A percentile compares a stretch with the other conserved stretches of the same genome.
These are phyloP conservation scores for Acropternis orthonyx DNA, from an alignment of 2,797 vertebrate genomes.

Conservation along the genomic window DNA sequence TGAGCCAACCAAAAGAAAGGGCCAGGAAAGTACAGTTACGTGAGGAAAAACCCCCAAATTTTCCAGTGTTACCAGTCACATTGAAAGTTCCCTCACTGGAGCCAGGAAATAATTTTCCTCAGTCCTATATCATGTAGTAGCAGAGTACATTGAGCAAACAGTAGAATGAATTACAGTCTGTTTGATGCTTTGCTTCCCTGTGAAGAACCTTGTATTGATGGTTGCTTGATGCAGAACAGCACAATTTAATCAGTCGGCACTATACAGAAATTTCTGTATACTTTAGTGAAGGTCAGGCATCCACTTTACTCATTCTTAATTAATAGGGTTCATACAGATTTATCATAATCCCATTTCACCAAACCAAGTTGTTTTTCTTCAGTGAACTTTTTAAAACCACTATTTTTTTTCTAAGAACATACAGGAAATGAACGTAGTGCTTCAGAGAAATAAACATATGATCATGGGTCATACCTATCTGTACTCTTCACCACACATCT, in stretches of 20 bases:
- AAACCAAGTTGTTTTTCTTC: neutral
- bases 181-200: neutral
- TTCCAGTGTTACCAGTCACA: neutral
- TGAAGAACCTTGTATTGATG: neutral
- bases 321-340: neutral
- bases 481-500: neutral
- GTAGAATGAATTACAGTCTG: neutral
- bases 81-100: neutral
- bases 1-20: neutral
- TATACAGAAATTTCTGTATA: neutral
- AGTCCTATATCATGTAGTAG: neutral
- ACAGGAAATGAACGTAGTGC: neutral
- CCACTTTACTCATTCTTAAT: neutral
- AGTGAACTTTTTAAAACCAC: neutral
- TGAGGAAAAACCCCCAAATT: neutral
- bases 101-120: neutral
- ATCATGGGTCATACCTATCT: neutral
- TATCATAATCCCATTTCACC: neutral
- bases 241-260: fast-evolving
- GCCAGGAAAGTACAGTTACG: neutral
- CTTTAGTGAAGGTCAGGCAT: neutral
- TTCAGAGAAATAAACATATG: neutral
- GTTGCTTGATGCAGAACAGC: neutral
- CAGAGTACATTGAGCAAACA: neutral
- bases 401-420: neutral